Base-by-base conservation (phyloP, 2,797 vertebrate genomes). In the Etheostoma perlongum region DNA sequence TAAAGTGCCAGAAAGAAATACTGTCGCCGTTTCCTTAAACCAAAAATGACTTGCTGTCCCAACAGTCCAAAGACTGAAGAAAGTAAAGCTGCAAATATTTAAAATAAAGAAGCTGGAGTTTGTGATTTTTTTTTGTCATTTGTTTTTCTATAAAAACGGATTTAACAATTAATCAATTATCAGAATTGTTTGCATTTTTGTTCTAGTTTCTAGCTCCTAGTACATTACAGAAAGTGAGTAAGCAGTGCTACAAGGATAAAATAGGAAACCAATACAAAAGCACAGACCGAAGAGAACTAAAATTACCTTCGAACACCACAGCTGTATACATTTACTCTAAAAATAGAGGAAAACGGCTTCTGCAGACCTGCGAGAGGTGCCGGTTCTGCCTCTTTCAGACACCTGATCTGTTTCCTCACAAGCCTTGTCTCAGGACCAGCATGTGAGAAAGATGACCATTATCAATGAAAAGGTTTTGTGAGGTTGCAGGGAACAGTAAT, bases 341-440 rank as follows among this genome's bases (percentile, higher is more conserved):
- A 16, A 51, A 67, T 11, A 19, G 15, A 2, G 1, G 3, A 6
- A 57, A 19, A 42, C 18, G 18, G 2, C 30, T 19, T 8, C 62
- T 36, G 49, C 19, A 54, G 27, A 53, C 33, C 33, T 64, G 51
- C 21, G 3, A 7, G 21, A 19, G 46, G 5, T 4, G 16, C 33
- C 46, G 55, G 21, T 1, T 5, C 18, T 4, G 1, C 59, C 7
- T 64, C 21, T 19, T 1, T 46, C 30, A 12, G 71, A 79, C 71
- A 79, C 85, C 64, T 52, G 77, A 90, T 85, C 72, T 6, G 54
- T 53, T 44, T 80, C 13, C 33, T 48, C 51, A 0, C 0, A 9
- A 30, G 60, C 42, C 30, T 60, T 52, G 4, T 48, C 64, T 40
- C 69, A 64, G 75, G 30, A 76, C 15, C 64, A 51, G 60, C 67